Evolutionary conservation across 2,797 vertebrate species (phyloP), one percentile per base, ranked within the genome.

Genomic region (Scomberomorus guttatus): DNA sequence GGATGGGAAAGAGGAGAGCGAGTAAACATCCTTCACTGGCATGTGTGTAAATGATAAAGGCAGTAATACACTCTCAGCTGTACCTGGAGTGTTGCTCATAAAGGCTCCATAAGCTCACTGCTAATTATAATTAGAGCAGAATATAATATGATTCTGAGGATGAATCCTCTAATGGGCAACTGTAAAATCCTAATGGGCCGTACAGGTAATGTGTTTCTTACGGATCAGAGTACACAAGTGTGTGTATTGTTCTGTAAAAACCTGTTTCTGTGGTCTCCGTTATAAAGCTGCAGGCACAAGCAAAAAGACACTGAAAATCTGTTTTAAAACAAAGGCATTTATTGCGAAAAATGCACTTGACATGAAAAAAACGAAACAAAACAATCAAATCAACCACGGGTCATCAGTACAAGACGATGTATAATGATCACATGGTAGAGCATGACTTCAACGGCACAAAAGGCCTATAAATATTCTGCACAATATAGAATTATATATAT

Each of bases 341-440:
- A 96, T 96, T 96, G 95, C 94, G 91, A 94, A 93, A 96, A 96
- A 96, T 95, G 94, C 94, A 95, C 95, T 95, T 94, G 91, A 96
- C 94, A 96, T 95, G 92, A 93, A 95, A 50, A 50, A 48, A 46
- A 32, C 29, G 6, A 32, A 32, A 32, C 29, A 94, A 94, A 95
- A 95, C 88, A 94, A 95, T 91, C 92, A 89, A 94, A 90, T 94
- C 91, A 92, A 93, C 93, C 94, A 95, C 95, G 87, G 91, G 93
- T 95, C 95, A 95, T 95, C 92, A 91, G 91, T 95, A 95, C 95
- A 95, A 95, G 95, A 96, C 95, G 61, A 95, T 95, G 94, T 93
- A 92, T 90, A 92, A 95, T 95, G 95, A 95, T 94, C 93, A 94
- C 94, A 94, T 95, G 94, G 93, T 94, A 92, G 90, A 93, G 92